Evolutionary conservation across 1,140 invertebrate genomes (phyloP), one percentile per base, ranked within the genome.

Genomic region (Heliothis subflexa): DNA sequence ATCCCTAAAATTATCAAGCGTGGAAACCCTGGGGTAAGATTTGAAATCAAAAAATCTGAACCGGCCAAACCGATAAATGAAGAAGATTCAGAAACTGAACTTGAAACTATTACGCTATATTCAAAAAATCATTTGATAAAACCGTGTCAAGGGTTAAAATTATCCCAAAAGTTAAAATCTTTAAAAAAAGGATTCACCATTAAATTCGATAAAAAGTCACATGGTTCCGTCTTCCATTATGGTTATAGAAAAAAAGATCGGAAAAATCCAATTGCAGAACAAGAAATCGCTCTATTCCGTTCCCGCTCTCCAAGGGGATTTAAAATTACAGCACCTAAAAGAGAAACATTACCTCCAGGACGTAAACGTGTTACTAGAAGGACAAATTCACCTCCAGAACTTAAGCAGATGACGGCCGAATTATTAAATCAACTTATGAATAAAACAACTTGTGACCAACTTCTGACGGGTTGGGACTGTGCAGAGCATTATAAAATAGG

Each of bases 71-170:
- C 10, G 18, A 11, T 11, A 21, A 18, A 47, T 9, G 33, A 45
- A 18, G 9, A 64, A 66, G 40, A 18, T 18, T 1, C 4, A 18
- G 16, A 18, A 55, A 55, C 16, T 18, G 16, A 47, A 66, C 14
- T 66, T 18, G 40, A 47, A 66, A 66, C 62, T 12, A 21, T 66
- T 47, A 66, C n/a, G 40, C 62, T 47, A 13, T 66, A 66, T 40
- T 49, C 62, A 4, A 66, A 66, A 66, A 40, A 21, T 0, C 1
- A 21, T 10, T 14, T 64, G 7, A 10, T 13, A 11, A 47, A 66
- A n/a, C 28, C 59, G 40, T n/a, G 16, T 10, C 4, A 7, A 10
- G 33, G 7, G 14, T 14, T n/a, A 1, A 61, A 61, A 45, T 14
- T 28, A 16, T 47, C 61, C 11, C 33, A 45, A 16, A 45, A 66